Percentiles rank a stretch among this genome's conserved stretches.
Evolutionary conservation across 2,113 vertebrate species (phyloP).

Genomic region (Brachypodius melanocephalos): DNA sequence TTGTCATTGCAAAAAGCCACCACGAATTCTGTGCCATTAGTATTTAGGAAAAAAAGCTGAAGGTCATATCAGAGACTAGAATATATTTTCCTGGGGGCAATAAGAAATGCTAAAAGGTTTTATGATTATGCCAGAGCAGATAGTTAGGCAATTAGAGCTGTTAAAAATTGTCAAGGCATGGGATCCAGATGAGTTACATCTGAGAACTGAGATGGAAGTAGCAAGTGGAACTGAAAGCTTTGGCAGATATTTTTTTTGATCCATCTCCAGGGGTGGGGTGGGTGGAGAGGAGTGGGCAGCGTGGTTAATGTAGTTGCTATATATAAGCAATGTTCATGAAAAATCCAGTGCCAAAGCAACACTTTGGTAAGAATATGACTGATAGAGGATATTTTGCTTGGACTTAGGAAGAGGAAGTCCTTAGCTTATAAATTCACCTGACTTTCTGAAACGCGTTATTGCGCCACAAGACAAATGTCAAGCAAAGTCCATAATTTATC

Average conservation of each 20-base stretch:
- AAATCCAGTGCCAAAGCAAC: not conserved
- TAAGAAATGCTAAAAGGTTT: conserved; percentile 23
- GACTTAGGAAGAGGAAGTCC: not conserved
- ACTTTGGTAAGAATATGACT: not conserved
- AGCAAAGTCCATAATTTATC: conserved; percentile 53
- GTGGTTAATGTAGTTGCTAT: not conserved
- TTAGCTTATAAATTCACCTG: conserved; percentile 1
- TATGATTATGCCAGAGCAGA: conserved; percentile 7
- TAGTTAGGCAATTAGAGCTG: conserved; percentile 39
- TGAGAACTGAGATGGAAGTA: not conserved
- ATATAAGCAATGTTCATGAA: not conserved
- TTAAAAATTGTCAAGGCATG: conserved; percentile 20
- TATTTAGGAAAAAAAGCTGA: conserved; percentile 7
- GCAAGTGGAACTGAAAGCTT: not conserved
- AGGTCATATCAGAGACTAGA: conserved; percentile 6
- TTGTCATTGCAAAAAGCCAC: not conserved
- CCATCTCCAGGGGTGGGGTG: not conserved
- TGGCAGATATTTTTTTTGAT: not conserved
- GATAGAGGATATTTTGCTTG: conserved; percentile 22
- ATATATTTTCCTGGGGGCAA: conserved; percentile 34
- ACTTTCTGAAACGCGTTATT: conserved; percentile 45
- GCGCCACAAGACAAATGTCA: conserved; percentile 35
- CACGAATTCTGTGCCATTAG: not conserved
- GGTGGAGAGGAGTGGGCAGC: not conserved
- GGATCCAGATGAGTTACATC: not conserved